phyloP scores from a whole-genome alignment of 1,140 invertebrate genomes.

The Aphelinus atriplicis region DNA sequence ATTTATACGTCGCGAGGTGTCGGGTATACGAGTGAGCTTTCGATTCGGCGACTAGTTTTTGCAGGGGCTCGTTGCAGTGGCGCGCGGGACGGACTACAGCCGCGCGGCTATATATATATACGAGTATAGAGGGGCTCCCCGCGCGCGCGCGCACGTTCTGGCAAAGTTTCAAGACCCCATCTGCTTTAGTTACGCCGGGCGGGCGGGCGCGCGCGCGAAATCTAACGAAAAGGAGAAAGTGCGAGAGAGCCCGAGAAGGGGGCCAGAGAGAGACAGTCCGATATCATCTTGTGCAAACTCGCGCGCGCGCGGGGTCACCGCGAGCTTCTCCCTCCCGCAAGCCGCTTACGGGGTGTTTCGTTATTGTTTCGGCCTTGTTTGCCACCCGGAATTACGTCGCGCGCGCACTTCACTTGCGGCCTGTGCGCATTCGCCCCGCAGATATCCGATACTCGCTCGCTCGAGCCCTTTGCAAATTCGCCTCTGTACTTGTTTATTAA shows the following conservation, averaged over 20 bases:
- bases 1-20: no score
- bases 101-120: no score
- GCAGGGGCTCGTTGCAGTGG: no score
- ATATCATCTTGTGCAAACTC: slow-evolving; percentile 63
- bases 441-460: no score
- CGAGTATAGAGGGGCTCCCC: background rate
- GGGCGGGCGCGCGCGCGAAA: slow-evolving; percentile 33
- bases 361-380: slow-evolving; percentile 43
- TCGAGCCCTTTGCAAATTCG: no score
- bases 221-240: slow-evolving; percentile 59
- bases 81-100: no score
- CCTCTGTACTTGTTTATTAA: no score
- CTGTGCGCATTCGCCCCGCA: no score
- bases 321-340: slow-evolving; percentile 37
- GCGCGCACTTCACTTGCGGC: slow-evolving; percentile 9
- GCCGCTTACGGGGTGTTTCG: slow-evolving; percentile 49
- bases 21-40: no score
- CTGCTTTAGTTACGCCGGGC: slow-evolving; percentile 53
- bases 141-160: slow-evolving; percentile 34
- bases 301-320: slow-evolving; percentile 44
- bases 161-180: slow-evolving; percentile 61
- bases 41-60: no score
- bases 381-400: slow-evolving; percentile 19
- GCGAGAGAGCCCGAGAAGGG: slow-evolving; percentile 1
- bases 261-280: slow-evolving; percentile 39